Conservation (phyloP, 2,113 vertebrate species). For the Redunca redunca region DNA sequence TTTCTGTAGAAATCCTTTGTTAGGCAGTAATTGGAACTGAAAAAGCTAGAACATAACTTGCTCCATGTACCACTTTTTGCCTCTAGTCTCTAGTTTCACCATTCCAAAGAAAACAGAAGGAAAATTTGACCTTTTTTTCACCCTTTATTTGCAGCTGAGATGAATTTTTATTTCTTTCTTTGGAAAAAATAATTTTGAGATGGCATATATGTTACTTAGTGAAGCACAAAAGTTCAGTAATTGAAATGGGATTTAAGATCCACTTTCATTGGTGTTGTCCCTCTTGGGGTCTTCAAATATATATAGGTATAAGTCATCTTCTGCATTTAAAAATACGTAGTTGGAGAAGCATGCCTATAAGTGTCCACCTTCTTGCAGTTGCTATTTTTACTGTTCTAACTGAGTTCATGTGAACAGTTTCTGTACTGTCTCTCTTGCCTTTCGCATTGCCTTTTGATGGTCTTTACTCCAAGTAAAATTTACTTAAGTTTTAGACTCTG, state of each 20-base stretch:
- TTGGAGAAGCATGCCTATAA: background rate
- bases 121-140: slow-evolving; percentile 43
- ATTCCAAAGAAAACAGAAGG: slow-evolving; percentile 39
- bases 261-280: background rate
- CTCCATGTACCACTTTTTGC: slow-evolving; percentile 54
- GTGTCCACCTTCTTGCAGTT: background rate
- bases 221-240: background rate
- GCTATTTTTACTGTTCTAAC: background rate
- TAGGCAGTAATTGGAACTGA: slow-evolving; percentile 52
- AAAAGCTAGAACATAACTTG: slow-evolving; percentile 47
- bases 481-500: background rate
- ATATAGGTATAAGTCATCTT: background rate
- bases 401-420: background rate
- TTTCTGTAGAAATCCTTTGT: slow-evolving; percentile 57
- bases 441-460: background rate
- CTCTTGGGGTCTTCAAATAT: background rate
- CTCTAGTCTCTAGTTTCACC: slow-evolving; percentile 22
- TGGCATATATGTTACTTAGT: background rate
- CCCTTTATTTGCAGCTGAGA: slow-evolving; percentile 48
- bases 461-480: background rate
- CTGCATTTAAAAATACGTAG: background rate
- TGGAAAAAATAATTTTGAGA: slow-evolving; percentile 23
- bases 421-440: background rate
- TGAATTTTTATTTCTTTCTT: slow-evolving; percentile 44
- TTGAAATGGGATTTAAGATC: slow-evolving; percentile 5